phyloP scores from a whole-genome alignment of 1,140 invertebrate genomes.

The Papilio glaucus region DNA sequence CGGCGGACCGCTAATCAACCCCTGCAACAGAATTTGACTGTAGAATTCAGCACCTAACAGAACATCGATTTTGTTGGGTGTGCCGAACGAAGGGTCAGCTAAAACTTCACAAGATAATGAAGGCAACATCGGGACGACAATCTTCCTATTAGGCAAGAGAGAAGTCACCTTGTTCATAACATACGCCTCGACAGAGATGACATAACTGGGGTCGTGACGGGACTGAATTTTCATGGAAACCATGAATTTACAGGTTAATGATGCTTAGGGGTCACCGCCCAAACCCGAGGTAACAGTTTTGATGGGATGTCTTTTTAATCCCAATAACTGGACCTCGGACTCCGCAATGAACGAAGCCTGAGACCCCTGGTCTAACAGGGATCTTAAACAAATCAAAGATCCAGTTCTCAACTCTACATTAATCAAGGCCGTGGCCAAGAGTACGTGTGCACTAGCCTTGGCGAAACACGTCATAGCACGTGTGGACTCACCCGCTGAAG shows the following conservation, averaged over 20 bases:
- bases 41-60: conserved; percentile 46
- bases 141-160: conserved; percentile 35
- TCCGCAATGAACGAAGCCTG: conserved; percentile 11
- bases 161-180: conserved; percentile 44
- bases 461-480: conserved; percentile 37
- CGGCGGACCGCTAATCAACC: conserved; percentile 36
- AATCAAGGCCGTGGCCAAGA: conserved; percentile 48
- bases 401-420: conserved; percentile 37
- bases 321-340: conserved; percentile 41
- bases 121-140: conserved; percentile 36
- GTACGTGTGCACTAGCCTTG: conserved; percentile 41
- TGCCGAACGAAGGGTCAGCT: conserved; percentile 47
- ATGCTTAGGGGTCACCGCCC: conserved; percentile 37
- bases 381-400: neutral
- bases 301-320: conserved; percentile 42
- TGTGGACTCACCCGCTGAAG: conserved; percentile 30
- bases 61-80: conserved; percentile 47
- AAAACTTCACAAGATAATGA: conserved; percentile 30
- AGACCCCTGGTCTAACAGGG: conserved; percentile 13
- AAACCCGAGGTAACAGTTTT: conserved; percentile 41
- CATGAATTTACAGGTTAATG: conserved; percentile 38
- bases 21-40: conserved; percentile 40
- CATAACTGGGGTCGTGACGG: conserved; percentile 39
- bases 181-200: conserved; percentile 40
- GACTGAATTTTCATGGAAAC: conserved; percentile 43